phyloP scores from a whole-genome alignment of 2,113 vertebrate species.

The Rhipidura dahli region DNA sequence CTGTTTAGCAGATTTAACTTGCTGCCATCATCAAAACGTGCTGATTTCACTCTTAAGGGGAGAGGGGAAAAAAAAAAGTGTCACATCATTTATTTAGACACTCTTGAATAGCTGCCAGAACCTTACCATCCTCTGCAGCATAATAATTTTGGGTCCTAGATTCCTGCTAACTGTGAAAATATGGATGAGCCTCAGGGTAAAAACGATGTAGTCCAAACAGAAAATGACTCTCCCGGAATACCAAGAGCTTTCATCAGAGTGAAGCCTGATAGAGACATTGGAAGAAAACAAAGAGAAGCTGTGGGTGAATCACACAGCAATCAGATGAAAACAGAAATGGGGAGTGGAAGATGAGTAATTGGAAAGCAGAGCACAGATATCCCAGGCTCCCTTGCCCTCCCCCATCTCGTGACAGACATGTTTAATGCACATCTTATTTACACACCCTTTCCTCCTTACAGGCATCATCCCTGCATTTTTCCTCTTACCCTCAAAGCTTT shows the following conservation, averaged over 20 bases:
- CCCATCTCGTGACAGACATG: neutral
- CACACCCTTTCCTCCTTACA: neutral
- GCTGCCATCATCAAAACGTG: neutral
- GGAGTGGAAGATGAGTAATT: neutral
- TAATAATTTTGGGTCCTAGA: conserved; percentile 97
- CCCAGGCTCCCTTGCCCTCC: neutral
- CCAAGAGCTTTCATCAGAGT: conserved; percentile 70
- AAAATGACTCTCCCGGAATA: conserved; percentile 90
- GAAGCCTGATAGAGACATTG: conserved; percentile 61
- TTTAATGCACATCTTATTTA: neutral
- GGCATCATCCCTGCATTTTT: neutral
- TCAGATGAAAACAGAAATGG: neutral
- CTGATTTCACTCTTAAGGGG: neutral
- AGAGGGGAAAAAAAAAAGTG: neutral
- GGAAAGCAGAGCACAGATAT: neutral
- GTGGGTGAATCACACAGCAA: neutral
- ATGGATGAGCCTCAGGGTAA: conserved; percentile 93
- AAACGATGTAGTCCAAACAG: conserved; percentile 95
- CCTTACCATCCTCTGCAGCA: conserved; percentile 93
- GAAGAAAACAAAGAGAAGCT: neutral
- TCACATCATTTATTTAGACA: conserved; percentile 1
- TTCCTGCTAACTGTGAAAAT: conserved; percentile 96
- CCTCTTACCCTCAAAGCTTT: neutral
- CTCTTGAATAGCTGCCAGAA: conserved; percentile 12
- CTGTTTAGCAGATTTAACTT: neutral